Evolutionary conservation across 92 coral and sea anemone genomes (phyloP).

Genomic region (Hydrozoanthus gracilis): DNA sequence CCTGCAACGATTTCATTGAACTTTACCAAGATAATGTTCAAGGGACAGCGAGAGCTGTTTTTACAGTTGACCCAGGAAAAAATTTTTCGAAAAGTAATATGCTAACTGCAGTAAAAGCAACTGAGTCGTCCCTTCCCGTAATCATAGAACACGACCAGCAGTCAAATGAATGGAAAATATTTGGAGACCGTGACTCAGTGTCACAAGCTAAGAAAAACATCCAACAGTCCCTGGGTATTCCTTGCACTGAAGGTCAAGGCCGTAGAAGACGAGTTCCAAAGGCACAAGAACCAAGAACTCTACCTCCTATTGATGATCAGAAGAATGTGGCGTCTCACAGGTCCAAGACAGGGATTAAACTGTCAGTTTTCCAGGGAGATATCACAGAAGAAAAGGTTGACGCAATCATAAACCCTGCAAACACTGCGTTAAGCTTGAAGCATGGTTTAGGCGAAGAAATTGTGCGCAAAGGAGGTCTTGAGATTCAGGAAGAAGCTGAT

Average conservation of each 20-base stretch:
- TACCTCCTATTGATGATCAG: not conserved
- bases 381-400: slow-evolving; percentile 72
- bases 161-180: slow-evolving; percentile 34
- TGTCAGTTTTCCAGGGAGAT: slow-evolving; percentile 69
- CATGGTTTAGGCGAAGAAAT: slow-evolving; percentile 64
- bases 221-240: not conserved
- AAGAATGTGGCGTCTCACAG: not conserved
- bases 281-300: not conserved
- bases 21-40: slow-evolving; percentile 46
- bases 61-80: slow-evolving; percentile 13
- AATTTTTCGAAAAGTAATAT: not conserved
- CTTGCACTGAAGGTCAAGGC: not conserved
- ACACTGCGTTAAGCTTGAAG: slow-evolving; percentile 47
- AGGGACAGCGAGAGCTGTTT: slow-evolving; percentile 40
- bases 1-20: slow-evolving; percentile 38
- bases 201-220: slow-evolving; percentile 15
- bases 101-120: not conserved
- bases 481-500: slow-evolving; percentile 58
- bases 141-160: slow-evolving; percentile 39
- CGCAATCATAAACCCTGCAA: slow-evolving; percentile 83
- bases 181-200: slow-evolving; percentile 54
- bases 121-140: slow-evolving; percentile 25
- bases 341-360: slow-evolving; percentile 45
- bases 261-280: slow-evolving; percentile 8
- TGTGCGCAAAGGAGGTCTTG: slow-evolving; percentile 65